Evolutionary conservation across 2,113 vertebrate species (phyloP), one percentile per base, ranked within the genome.

Genomic region (Mus pahari): DNA sequence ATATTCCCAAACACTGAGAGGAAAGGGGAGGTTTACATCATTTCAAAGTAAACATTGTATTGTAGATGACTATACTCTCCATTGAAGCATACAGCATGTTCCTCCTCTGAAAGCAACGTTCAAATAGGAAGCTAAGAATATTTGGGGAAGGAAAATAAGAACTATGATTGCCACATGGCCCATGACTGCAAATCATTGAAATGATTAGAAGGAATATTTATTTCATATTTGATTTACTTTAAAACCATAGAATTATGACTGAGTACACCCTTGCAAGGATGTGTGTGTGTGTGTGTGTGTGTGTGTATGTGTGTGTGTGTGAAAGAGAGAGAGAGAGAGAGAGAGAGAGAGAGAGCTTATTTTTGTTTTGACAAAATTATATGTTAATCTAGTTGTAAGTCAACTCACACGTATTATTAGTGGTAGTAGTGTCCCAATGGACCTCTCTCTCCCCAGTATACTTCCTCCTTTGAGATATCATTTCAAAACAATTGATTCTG

Each of bases 351-450:
- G 22, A 66, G 8, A 79, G 2, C 20, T 82, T 58, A 75, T 62
- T 81, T 83, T 94, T 53, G 74, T 90, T 64, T 93, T 83, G 22
- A 74, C 60, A 86, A 55, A 89, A n/a, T 88, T 79, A 70, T 89
- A 45, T 39, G 71, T 66, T 42, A 88, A 88, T 16, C 66, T 88
- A 91, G 90, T 95, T 86, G 73, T 73, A 55, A 89, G 19, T 70
- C 39, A 82, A 84, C 14, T 66, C 77, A 5, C 13, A 39, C 0
- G 1, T 42, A 77, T 82, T 66, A 75, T 94, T 75, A 88, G 71
- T 90, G 74, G 42, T 17, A 94, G 60, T 3, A 68, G 5, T 66
- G 3, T 68, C 28, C 36, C 42, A 7, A 1, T n/a, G 45, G 2
- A 58, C 36, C 28, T 48, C n/a, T 58, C n/a, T 88, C 11, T 50